phyloP scores from a whole-genome alignment of 2,797 vertebrate species.

The Cottoperca gobio region DNA sequence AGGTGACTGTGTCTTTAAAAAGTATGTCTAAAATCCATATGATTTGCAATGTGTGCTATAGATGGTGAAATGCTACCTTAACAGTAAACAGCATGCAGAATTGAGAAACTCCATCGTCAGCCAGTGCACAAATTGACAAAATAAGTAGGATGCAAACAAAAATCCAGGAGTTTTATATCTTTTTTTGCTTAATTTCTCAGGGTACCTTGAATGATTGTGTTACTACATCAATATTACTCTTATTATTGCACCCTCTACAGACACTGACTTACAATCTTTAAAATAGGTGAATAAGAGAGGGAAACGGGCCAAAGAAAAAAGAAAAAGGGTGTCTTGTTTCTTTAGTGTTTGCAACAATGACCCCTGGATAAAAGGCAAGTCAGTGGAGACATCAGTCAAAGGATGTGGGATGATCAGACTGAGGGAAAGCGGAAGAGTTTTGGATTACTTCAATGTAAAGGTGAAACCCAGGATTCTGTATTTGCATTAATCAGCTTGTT shows the following conservation, averaged over 20 bases:
- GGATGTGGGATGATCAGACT: conserved; percentile 57
- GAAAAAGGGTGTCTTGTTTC: conserved; percentile 62
- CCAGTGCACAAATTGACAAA: conserved; percentile 11
- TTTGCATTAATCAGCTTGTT: conserved; percentile 41
- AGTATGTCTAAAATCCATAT: conserved; percentile 12
- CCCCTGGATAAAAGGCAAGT: conserved; percentile 63
- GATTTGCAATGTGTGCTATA: conserved; percentile 38
- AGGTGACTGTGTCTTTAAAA: conserved; percentile 32
- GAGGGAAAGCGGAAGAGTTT: conserved; percentile 44
- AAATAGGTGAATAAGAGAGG: conserved; percentile 46
- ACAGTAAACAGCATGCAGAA: conserved; percentile 56
- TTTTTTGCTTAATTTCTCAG: conserved; percentile 69
- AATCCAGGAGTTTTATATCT: conserved; percentile 42
- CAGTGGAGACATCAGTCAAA: conserved; percentile 60
- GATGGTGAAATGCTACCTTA: conserved; percentile 38
- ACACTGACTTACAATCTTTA: conserved; percentile 66
- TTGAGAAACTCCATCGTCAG: conserved; percentile 29
- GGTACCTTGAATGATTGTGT: conserved; percentile 53
- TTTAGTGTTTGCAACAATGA: conserved; percentile 73
- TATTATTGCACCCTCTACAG: conserved; percentile 2
- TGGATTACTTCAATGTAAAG: conserved; percentile 53
- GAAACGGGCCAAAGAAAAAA: conserved; percentile 31
- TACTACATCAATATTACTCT: conserved; percentile 22
- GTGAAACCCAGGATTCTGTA: conserved; percentile 42
- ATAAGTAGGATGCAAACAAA: conserved; percentile 35